Evolutionary conservation across 2,113 vertebrate species (phyloP).

Genomic region (Sciurus niger): DNA sequence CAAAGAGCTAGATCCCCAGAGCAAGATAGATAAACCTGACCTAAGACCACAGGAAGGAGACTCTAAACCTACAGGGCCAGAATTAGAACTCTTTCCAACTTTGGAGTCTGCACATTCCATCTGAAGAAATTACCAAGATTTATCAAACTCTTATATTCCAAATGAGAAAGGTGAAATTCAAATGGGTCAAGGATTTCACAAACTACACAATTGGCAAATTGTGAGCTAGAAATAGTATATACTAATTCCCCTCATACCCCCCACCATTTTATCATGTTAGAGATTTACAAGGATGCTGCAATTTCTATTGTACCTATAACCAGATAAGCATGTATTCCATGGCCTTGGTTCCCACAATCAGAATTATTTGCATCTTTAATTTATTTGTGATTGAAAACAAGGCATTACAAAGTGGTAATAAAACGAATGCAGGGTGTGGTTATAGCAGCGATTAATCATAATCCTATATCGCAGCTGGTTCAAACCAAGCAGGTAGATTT

Average conservation of each 20-base stretch:
- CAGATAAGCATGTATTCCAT: background rate
- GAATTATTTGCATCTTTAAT: conserved; percentile 71
- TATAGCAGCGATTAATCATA: conserved; percentile 25
- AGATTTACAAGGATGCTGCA: background rate
- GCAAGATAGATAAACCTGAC: background rate
- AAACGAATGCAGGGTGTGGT: conserved; percentile 62
- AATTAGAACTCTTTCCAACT: background rate
- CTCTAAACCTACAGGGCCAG: background rate
- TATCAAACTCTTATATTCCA: background rate
- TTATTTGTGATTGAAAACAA: conserved; percentile 77
- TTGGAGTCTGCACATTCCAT: background rate
- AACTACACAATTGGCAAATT: background rate
- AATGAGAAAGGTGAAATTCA: background rate
- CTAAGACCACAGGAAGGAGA: background rate
- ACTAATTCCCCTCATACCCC: background rate
- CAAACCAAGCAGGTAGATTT: background rate
- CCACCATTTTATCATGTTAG: background rate
- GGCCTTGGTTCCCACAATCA: background rate
- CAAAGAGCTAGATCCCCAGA: background rate
- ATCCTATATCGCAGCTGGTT: background rate
- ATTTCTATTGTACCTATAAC: background rate
- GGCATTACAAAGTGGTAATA: conserved; percentile 71
- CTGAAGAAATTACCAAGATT: background rate
- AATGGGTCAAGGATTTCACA: background rate
- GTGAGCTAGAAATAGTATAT: background rate